These are phyloP conservation scores for Cephus runcator DNA, from an alignment of 2,888 invertebrate genomes.

Conservation along the genomic window DNA sequence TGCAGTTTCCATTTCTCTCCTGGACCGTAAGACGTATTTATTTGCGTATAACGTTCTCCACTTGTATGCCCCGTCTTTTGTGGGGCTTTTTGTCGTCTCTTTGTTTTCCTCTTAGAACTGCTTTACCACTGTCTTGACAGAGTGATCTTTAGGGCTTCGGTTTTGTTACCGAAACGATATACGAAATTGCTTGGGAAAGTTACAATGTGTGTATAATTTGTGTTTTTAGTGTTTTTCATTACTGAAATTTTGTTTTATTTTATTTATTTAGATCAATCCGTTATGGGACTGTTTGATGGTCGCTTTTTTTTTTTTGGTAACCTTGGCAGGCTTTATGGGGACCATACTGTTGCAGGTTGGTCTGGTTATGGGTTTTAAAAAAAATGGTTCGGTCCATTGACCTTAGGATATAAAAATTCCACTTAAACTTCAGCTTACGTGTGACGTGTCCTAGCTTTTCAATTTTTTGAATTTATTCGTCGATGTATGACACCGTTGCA, in stretches of 20 bases:
- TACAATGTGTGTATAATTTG: not conserved
- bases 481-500: not conserved
- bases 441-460: not conserved
- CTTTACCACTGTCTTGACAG: not conserved
- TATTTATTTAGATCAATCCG: not conserved
- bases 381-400: not conserved
- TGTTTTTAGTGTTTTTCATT: not conserved
- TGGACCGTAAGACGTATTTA: not conserved
- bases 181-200: not conserved
- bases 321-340: not conserved
- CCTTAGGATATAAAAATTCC: not conserved
- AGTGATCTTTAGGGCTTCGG: not conserved
- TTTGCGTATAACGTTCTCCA: not conserved
- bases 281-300: not conserved
- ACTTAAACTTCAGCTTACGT: not conserved
- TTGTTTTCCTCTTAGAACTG: not conserved
- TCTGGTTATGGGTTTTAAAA: not conserved
- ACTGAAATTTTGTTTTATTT: not conserved
- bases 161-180: not conserved
- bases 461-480: not conserved
- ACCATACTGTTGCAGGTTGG: not conserved
- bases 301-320: not conserved
- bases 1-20: not conserved
- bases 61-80: not conserved
- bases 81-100: not conserved